Conservation (phyloP, 2,888 invertebrate species). For the Nephrotoma appendiculata region DNA sequence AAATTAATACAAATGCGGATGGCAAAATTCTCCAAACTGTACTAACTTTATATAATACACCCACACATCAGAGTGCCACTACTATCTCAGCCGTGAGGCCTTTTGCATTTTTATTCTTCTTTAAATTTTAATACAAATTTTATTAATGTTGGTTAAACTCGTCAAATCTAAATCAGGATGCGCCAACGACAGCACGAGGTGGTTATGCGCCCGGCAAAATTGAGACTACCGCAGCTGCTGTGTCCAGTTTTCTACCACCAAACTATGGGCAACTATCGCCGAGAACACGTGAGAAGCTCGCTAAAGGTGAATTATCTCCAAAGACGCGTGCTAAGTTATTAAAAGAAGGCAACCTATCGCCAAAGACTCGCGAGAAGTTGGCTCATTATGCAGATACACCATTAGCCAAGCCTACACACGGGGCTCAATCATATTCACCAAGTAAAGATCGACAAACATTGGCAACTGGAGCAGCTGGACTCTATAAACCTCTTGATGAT, state of each 20-base stretch:
- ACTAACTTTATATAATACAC: slow-evolving; percentile 18
- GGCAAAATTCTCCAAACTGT: not conserved
- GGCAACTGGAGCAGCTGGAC: slow-evolving; percentile 30
- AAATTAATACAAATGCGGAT: not conserved
- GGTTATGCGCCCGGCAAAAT: not conserved
- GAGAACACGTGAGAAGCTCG: slow-evolving; percentile 29
- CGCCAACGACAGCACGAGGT: not conserved
- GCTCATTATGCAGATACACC: not conserved
- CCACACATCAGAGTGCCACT: slow-evolving; percentile 20
- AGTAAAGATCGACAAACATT: slow-evolving; percentile 28
- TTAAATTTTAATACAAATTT: not conserved
- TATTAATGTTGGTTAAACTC: not conserved
- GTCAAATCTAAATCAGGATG: not conserved
- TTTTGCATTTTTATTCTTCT: not conserved
- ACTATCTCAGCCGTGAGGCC: not conserved
- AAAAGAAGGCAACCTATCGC: slow-evolving; percentile 30
- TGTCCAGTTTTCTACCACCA: not conserved
- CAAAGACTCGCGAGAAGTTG: slow-evolving; percentile 38
- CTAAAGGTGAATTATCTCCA: slow-evolving; percentile 28
- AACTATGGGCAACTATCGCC: slow-evolving; percentile 29
- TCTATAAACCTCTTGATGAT: slow-evolving; percentile 40
- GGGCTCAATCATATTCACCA: slow-evolving; percentile 9
- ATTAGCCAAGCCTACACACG: not conserved
- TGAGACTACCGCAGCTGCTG: not conserved
- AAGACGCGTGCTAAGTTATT: slow-evolving; percentile 26